Percentiles rank a stretch among this genome's conserved stretches.
Conservation (phyloP, 2,797 vertebrate species). For the Triplophysa yarkandensis region DNA sequence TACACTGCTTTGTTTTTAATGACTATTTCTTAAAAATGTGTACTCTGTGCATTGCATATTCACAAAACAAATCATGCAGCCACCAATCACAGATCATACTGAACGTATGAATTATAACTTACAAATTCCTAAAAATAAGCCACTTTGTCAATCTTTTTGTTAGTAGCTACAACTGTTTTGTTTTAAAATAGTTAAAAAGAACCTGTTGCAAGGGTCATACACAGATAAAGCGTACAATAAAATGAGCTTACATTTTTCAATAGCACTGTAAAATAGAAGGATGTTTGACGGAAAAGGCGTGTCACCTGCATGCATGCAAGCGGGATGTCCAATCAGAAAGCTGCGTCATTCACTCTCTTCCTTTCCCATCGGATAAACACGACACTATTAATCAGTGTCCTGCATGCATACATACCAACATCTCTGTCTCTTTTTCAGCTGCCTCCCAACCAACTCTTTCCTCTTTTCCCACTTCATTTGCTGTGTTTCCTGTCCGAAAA, state of each 20-base stretch:
- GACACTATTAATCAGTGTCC: constrained; percentile 6
- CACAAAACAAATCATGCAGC: too few species aligned
- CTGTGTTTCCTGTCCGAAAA: constrained; percentile 21
- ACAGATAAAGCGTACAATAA: not conserved
- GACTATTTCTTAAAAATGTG: too few species aligned
- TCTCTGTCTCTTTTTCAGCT: constrained; percentile 59
- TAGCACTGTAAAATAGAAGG: not conserved
- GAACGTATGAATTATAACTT: too few species aligned
- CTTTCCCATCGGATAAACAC: constrained; percentile 65
- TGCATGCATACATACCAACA: constrained; percentile 22
- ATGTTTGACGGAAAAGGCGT: constrained; percentile 28
- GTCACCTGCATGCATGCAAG: constrained; percentile 59
- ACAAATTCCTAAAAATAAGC: too few species aligned
- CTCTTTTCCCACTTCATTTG: not conserved
- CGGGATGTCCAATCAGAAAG: constrained; percentile 75
- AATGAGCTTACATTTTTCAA: not conserved
- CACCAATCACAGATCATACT: too few species aligned
- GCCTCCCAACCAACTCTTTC: constrained; percentile 54
- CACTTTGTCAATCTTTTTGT: too few species aligned
- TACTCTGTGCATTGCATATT: too few species aligned
- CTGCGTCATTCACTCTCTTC: constrained; percentile 71
- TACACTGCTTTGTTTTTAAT: too few species aligned
- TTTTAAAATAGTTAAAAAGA: too few species aligned
- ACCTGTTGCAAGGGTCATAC: not conserved
- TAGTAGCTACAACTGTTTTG: too few species aligned